These are phyloP conservation scores for Carcharodon carcharias DNA, from an alignment of 2,797 vertebrate genomes.

Conservation along the genomic window DNA sequence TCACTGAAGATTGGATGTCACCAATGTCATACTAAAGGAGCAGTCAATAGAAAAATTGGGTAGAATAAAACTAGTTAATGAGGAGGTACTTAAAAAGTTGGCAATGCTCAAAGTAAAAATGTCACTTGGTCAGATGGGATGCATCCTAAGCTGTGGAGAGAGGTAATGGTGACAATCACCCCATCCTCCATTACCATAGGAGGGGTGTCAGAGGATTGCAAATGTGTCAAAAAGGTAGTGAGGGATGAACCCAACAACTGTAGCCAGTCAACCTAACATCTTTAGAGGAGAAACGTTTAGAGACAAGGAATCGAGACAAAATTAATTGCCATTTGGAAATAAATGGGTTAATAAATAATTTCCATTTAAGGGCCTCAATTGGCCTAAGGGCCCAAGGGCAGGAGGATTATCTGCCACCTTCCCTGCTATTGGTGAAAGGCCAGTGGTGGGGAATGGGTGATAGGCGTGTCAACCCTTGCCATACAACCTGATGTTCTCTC, in stretches of 20 bases:
- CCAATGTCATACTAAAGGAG: neutral
- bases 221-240: neutral
- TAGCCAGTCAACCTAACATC: too few relatives aligned
- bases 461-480: too few relatives aligned
- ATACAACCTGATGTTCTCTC: too few relatives aligned
- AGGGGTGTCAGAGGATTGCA: neutral
- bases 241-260: too few relatives aligned
- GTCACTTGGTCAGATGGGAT: neutral
- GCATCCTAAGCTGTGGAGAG: neutral
- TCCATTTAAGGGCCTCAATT: neutral
- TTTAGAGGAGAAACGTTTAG: neutral
- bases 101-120: neutral
- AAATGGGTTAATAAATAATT: neutral
- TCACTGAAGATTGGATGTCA: neutral
- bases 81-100: neutral
- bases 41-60: neutral
- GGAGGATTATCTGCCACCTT: too few relatives aligned
- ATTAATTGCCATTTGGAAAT: neutral
- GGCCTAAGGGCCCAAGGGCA: too few relatives aligned
- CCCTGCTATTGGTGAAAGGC: too few relatives aligned
- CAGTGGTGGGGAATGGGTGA: too few relatives aligned
- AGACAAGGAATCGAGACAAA: neutral
- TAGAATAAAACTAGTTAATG: neutral
- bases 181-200: neutral
- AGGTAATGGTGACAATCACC: neutral